phyloP scores from a whole-genome alignment of 2,113 vertebrate species.

The Oreochromis niloticus region DNA sequence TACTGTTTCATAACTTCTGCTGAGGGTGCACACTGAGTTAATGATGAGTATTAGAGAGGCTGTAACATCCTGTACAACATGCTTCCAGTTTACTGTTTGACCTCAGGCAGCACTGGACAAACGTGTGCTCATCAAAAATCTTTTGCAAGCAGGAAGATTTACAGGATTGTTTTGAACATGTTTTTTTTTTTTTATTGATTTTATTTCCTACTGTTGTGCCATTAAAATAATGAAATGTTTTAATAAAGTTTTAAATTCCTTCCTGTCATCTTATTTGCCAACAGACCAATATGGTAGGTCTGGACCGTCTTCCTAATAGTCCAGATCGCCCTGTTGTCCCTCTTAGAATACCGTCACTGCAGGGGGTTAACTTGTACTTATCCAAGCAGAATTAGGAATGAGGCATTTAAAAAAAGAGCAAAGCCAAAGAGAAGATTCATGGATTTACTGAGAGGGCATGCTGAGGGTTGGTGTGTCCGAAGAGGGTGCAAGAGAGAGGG shows the following conservation, averaged over 20 bases:
- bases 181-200: rapidly evolving
- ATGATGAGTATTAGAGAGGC: background rate
- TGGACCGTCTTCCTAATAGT: background rate
- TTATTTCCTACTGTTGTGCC: background rate
- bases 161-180: background rate
- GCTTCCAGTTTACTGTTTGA: background rate
- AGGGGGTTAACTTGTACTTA: background rate
- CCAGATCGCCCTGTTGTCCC: background rate
- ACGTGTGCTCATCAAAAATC: background rate
- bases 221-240: background rate
- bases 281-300: background rate
- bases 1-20: background rate
- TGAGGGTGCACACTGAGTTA: background rate
- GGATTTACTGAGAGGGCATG: background rate
- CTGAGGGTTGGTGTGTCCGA: background rate
- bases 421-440: background rate
- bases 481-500: background rate
- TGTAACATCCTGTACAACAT: background rate
- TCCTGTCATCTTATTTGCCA: background rate
- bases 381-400: background rate
- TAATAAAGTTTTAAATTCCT: background rate
- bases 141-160: background rate
- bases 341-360: background rate
- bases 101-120: background rate
- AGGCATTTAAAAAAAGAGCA: background rate